These are phyloP conservation scores for Eulemur albifrons DNA, from an alignment of 2,797 vertebrate species.

Conservation along the genomic window DNA sequence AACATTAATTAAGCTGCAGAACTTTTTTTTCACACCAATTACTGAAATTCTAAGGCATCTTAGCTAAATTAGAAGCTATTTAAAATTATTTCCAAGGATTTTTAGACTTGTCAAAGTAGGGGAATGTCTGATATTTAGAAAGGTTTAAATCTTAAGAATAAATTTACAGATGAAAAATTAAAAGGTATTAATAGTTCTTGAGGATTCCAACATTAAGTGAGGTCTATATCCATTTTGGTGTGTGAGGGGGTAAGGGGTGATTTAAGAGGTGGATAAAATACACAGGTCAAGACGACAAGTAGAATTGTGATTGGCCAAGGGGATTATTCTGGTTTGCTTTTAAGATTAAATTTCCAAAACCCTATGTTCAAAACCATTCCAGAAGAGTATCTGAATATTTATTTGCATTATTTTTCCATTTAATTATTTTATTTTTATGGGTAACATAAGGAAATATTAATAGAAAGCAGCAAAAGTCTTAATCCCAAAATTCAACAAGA, in stretches of 20 bases:
- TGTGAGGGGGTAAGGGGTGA: rapidly evolving
- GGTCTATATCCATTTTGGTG: neutral
- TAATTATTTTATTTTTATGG: neutral
- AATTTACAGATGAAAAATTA: neutral
- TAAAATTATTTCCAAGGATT: neutral
- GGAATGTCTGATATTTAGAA: neutral
- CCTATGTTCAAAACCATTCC: neutral
- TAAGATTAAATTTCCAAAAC: neutral
- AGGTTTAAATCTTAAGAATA: neutral
- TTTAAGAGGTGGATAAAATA: neutral
- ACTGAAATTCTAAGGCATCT: neutral
- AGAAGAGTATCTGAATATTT: neutral
- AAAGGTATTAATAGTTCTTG: neutral
- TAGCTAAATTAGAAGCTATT: neutral
- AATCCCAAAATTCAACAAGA: neutral
- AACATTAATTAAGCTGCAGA: neutral
- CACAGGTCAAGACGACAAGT: neutral
- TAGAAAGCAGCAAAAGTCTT: neutral
- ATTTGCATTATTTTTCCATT: neutral
- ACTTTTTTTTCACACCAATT: neutral
- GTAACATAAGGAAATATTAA: neutral
- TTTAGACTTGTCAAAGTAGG: neutral
- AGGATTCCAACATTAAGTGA: neutral
- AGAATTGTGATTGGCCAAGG: neutral
- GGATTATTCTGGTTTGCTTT: neutral